Evolutionary conservation across 2,888 invertebrate genomes (phyloP).

Genomic region (Sphaerophoria rueppellii): DNA sequence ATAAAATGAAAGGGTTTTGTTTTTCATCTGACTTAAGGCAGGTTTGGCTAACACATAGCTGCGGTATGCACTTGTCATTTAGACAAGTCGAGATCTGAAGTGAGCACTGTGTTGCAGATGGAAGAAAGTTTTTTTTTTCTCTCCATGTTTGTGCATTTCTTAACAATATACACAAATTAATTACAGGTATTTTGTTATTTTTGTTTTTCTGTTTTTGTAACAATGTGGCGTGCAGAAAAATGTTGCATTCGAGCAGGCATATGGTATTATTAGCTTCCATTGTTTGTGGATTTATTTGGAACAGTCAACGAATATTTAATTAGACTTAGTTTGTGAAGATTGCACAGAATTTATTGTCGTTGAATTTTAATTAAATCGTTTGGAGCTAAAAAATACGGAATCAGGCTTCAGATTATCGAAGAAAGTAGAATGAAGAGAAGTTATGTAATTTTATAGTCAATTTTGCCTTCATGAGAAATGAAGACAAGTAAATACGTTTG

Average conservation of each 20-base stretch:
- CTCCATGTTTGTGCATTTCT: slow-evolving; percentile 39
- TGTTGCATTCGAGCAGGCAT: slow-evolving; percentile 5
- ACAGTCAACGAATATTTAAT: slow-evolving; percentile 34
- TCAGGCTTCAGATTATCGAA: neutral
- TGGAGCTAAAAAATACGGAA: neutral
- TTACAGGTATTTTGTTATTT: slow-evolving; percentile 63
- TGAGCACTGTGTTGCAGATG: slow-evolving; percentile 39
- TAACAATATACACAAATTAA: slow-evolving; percentile 57
- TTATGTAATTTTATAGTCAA: slow-evolving; percentile 7
- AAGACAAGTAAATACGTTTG: neutral
- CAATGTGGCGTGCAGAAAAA: slow-evolving; percentile 36
- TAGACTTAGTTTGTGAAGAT: slow-evolving; percentile 11
- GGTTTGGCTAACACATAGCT: neutral
- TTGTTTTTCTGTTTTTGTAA: slow-evolving; percentile 58
- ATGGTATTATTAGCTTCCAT: slow-evolving; percentile 22
- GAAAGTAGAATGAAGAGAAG: neutral
- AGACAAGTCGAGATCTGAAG: slow-evolving; percentile 20
- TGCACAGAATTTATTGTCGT: slow-evolving; percentile 11
- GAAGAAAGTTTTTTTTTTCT: slow-evolving; percentile 66
- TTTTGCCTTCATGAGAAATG: neutral
- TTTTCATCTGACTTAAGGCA: slow-evolving; percentile 17
- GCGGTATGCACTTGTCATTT: slow-evolving; percentile 66
- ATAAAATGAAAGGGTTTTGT: slow-evolving; percentile 65
- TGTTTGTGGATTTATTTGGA: slow-evolving; percentile 57
- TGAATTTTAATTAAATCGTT: slow-evolving; percentile 30